Percentiles rank a stretch among this genome's conserved stretches.
phyloP scores from a whole-genome alignment of 2,888 invertebrate species.

The Adela reaumurella region DNA sequence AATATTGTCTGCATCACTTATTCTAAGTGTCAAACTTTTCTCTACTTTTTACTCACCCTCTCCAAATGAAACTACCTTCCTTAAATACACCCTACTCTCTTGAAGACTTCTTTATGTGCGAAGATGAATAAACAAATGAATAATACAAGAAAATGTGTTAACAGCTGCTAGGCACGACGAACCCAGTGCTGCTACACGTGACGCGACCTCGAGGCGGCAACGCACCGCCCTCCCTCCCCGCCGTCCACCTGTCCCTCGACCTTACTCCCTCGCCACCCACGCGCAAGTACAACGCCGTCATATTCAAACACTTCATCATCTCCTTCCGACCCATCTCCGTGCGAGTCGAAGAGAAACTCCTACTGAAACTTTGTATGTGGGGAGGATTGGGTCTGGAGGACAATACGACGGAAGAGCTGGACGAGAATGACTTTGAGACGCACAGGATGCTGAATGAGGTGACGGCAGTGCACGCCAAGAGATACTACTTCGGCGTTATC shows the following conservation, averaged over 20 bases:
- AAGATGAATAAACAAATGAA: too few relatives aligned
- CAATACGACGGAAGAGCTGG: conserved; percentile 64
- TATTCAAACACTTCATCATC: conserved; percentile 82
- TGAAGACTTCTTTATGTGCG: too few relatives aligned
- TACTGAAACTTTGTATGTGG: conserved; percentile 42
- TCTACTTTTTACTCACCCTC: too few relatives aligned
- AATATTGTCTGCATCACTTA: too few relatives aligned
- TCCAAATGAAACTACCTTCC: too few relatives aligned
- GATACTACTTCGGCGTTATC: conserved; percentile 84
- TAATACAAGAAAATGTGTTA: conserved; percentile 5
- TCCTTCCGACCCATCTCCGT: conserved; percentile 79
- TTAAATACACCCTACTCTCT: too few relatives aligned
- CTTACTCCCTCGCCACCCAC: conserved; percentile 62
- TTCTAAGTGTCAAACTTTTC: too few relatives aligned
- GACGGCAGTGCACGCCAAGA: conserved; percentile 73
- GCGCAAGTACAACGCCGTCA: conserved; percentile 75
- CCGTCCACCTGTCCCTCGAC: conserved; percentile 77
- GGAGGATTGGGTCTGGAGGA: conserved; percentile 58
- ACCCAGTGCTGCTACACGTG: conserved; percentile 81
- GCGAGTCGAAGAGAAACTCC: conserved; percentile 20
- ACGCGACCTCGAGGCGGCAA: conserved; percentile 45
- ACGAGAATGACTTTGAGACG: conserved; percentile 77
- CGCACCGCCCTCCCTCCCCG: conserved; percentile 57
- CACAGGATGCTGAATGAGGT: conserved; percentile 77
- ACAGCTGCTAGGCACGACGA: conserved; percentile 80